Percentiles rank a stretch among this genome's conserved stretches.
These are phyloP conservation scores for Dicycla oo DNA, from an alignment of 2,888 invertebrate genomes.

Conservation along the genomic window DNA sequence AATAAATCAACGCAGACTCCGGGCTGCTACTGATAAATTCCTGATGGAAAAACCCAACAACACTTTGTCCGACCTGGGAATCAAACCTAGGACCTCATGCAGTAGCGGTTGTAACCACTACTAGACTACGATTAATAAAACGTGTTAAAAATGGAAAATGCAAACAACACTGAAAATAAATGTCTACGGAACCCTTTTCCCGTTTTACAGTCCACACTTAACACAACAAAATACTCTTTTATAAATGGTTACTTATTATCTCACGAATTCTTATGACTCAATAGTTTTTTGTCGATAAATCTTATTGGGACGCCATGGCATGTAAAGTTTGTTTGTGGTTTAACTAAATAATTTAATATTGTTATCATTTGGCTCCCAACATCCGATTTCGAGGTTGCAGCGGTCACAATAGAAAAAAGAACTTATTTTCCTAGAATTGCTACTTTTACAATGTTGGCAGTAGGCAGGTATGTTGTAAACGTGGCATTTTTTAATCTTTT, in stretches of 20 bases:
- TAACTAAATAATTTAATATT: not conserved
- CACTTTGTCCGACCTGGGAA: too few species aligned
- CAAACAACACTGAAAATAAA: not conserved
- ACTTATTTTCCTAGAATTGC: not conserved
- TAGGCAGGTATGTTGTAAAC: not conserved
- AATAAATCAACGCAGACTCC: too few species aligned
- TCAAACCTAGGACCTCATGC: too few species aligned
- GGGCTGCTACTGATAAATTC: too few species aligned
- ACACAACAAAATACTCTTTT: conserved; percentile 27
- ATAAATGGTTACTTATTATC: conserved; percentile 18
- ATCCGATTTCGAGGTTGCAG: not conserved
- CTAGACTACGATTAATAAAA: too few species aligned
- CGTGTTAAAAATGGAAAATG: too few species aligned
- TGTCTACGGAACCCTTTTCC: conserved; percentile 14
- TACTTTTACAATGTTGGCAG: not conserved
- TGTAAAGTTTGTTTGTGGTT: not conserved
- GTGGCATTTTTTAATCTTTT: too few species aligned
- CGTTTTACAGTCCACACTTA: not conserved
- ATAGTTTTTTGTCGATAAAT: conserved; percentile 13
- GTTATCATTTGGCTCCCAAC: not conserved
- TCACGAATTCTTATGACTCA: conserved; percentile 24
- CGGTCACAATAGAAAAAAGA: not conserved
- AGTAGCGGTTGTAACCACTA: too few species aligned
- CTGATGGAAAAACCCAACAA: too few species aligned
- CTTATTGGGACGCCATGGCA: not conserved